Evolutionary conservation across 2,113 vertebrate genomes (phyloP).

Genomic region (Campylomormyrus tamandua): DNA sequence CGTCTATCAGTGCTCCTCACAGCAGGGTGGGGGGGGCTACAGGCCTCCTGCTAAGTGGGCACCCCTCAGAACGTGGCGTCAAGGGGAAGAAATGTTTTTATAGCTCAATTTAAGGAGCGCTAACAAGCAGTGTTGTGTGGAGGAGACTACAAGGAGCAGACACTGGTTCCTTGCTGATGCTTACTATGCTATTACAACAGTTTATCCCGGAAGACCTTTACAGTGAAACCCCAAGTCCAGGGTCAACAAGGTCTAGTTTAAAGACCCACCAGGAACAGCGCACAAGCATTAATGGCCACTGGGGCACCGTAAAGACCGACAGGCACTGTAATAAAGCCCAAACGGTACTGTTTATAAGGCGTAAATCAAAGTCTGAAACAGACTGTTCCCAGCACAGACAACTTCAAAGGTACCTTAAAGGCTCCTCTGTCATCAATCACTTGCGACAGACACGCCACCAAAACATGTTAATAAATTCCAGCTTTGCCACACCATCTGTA

Average conservation of each 20-base stretch:
- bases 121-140: background rate
- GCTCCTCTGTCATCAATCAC: background rate
- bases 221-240: background rate
- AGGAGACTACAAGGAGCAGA: background rate
- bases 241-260: background rate
- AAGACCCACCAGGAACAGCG: background rate
- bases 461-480: background rate
- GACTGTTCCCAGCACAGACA: background rate
- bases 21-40: background rate
- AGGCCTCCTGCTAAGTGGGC: background rate
- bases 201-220: background rate
- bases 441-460: background rate
- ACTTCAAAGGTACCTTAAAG: background rate
- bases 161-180: background rate
- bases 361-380: background rate
- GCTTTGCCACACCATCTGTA: background rate
- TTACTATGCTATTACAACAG: background rate
- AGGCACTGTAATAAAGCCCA: background rate
- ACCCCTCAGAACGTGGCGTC: background rate
- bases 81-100: background rate
- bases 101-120: background rate
- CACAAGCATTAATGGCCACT: background rate
- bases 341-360: background rate
- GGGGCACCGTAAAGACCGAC: background rate
- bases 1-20: background rate